Percentiles rank a stretch among this genome's conserved stretches.
Conservation (phyloP, 1,140 invertebrate genomes). For the Akabosia matsudoensis region DNA sequence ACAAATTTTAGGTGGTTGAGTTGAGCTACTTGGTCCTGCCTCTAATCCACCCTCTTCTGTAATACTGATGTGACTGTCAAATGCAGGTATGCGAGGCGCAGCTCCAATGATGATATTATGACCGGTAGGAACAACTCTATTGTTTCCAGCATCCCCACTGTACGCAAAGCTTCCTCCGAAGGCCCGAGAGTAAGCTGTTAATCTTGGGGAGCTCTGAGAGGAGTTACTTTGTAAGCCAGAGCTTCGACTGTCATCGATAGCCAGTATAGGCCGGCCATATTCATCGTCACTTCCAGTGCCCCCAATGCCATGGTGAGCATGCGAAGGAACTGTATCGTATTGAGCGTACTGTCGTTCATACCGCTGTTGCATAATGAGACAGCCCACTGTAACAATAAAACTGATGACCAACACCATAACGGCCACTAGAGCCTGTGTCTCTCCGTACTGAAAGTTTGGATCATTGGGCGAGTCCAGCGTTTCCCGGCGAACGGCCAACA, state of each 20-base stretch:
- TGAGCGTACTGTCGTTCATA: constrained; percentile 59
- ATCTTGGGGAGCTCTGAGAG: neutral
- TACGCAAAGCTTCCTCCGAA: neutral
- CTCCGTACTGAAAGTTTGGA: constrained; percentile 77
- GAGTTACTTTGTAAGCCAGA: neutral
- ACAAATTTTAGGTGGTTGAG: constrained; percentile 50
- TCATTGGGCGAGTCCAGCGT: constrained; percentile 60
- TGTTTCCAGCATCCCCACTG: neutral
- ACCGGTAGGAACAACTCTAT: neutral
- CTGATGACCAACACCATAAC: constrained; percentile 64
- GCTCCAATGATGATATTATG: neutral
- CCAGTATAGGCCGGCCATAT: neutral
- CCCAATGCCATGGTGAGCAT: constrained; percentile 1
- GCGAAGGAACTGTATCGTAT: constrained; percentile 48
- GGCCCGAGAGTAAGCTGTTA: neutral
- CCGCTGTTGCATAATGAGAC: constrained; percentile 70
- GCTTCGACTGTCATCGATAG: neutral
- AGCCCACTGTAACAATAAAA: constrained; percentile 70
- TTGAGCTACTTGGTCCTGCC: constrained; percentile 16
- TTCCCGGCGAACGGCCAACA: constrained; percentile 55
- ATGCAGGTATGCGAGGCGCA: neutral
- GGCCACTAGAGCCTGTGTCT: constrained; percentile 65
- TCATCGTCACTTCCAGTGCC: constrained; percentile 11
- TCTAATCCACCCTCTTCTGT: constrained; percentile 1
- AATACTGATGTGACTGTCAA: neutral